Percentiles rank a stretch among this genome's conserved stretches.
Evolutionary conservation across 2,113 vertebrate species (phyloP).

Genomic region (Phaethon lepturus): DNA sequence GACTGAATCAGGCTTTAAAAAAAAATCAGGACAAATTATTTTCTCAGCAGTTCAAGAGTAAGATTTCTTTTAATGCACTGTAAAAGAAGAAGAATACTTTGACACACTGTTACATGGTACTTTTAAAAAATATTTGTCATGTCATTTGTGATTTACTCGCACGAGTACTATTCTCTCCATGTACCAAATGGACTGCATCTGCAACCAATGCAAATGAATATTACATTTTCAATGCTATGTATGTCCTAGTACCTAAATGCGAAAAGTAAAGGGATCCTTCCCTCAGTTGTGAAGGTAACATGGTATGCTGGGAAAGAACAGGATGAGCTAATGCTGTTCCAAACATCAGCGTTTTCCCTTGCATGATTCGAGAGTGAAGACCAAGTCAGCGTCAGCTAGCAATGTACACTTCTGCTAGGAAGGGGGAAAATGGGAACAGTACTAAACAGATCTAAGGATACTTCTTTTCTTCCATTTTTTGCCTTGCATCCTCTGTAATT

Average conservation of each 20-base stretch:
- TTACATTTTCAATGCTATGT: neutral
- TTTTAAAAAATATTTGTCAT: neutral
- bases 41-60: conserved; percentile 21
- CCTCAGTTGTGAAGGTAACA: neutral
- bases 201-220: neutral
- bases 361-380: neutral
- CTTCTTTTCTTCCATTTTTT: neutral
- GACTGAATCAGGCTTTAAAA: conserved; percentile 35
- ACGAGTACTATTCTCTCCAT: neutral
- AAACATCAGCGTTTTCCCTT: neutral
- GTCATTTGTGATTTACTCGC: neutral
- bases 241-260: neutral
- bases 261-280: neutral
- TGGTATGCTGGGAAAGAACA: neutral
- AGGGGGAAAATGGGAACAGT: neutral
- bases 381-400: neutral
- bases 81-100: neutral
- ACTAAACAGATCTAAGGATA: neutral
- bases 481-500: neutral
- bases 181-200: neutral
- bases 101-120: neutral
- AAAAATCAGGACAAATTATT: conserved; percentile 43
- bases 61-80: neutral
- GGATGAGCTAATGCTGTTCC: neutral
- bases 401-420: neutral